Conservation (phyloP, 2,797 vertebrate genomes). For the Agapornis canus region DNA sequence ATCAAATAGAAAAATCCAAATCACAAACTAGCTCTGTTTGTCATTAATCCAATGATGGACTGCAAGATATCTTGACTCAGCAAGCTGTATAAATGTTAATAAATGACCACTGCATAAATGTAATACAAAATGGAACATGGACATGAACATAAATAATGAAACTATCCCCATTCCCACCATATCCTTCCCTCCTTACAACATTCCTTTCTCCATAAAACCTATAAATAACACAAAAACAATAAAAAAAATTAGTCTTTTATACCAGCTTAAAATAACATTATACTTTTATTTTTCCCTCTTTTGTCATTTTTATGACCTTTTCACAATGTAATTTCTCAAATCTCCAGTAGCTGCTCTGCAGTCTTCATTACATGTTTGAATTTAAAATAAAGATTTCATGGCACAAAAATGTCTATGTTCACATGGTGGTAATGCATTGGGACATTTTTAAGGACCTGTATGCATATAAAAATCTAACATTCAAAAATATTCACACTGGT, state of each 20-base stretch:
- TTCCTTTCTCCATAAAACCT: neutral
- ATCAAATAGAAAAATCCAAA: neutral
- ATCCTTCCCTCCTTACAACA: neutral
- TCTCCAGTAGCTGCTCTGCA: neutral
- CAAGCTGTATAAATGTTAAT: slow-evolving; percentile 40
- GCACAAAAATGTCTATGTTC: neutral
- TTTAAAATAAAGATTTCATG: neutral
- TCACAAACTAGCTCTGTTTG: neutral
- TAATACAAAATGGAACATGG: neutral
- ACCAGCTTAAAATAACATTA: neutral
- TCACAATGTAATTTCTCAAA: neutral
- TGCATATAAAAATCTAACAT: neutral
- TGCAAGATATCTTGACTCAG: neutral
- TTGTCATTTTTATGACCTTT: neutral
- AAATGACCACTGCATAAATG: neutral
- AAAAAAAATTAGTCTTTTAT: neutral
- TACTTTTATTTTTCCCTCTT: neutral
- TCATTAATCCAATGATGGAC: neutral
- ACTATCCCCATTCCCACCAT: neutral
- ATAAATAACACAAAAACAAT: neutral
- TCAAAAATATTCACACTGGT: neutral
- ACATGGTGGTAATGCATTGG: neutral
- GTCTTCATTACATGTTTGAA: neutral
- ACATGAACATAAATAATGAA: neutral
- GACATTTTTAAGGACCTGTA: neutral